phyloP scores from a whole-genome alignment of 2,797 vertebrate genomes.

The Phrynocephalus vlangalii region DNA sequence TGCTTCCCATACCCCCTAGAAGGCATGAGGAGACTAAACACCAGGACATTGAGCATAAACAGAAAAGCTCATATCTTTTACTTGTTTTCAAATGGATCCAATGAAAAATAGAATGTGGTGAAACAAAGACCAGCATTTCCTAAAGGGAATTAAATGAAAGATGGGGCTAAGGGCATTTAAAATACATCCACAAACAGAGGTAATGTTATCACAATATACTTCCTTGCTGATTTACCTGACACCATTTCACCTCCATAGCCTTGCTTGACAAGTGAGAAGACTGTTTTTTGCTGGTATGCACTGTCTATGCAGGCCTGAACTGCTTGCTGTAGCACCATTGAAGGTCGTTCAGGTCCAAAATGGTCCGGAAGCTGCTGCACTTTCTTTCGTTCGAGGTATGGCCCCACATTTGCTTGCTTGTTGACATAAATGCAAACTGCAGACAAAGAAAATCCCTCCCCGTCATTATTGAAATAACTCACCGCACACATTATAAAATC shows the following conservation, averaged over 20 bases:
- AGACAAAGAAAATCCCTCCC: constrained; percentile 49
- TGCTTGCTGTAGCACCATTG: constrained; percentile 91
- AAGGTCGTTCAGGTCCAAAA: constrained; percentile 91
- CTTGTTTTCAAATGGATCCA: neutral
- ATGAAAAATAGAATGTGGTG: neutral
- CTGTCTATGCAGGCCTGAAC: constrained; percentile 98
- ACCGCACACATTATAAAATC: neutral
- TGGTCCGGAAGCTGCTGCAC: constrained; percentile 94
- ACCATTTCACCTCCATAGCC: constrained; percentile 94
- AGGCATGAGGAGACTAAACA: too few species aligned
- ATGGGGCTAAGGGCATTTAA: too few species aligned
- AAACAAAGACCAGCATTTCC: neutral
- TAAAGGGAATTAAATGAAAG: neutral
- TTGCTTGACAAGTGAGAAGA: constrained; percentile 95
- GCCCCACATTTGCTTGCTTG: constrained; percentile 91
- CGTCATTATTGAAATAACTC: neutral
- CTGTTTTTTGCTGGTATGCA: constrained; percentile 92
- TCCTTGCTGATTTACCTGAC: constrained; percentile 83
- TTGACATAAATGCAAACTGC: constrained; percentile 97
- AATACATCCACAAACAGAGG: neutral
- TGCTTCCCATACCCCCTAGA: too few species aligned
- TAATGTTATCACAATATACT: neutral
- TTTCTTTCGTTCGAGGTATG: constrained; percentile 93
- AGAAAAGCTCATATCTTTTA: too few species aligned
- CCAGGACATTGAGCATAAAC: too few species aligned